These are phyloP conservation scores for Trichoplusia ni DNA, from an alignment of 1,140 invertebrate genomes.

Conservation along the genomic window DNA sequence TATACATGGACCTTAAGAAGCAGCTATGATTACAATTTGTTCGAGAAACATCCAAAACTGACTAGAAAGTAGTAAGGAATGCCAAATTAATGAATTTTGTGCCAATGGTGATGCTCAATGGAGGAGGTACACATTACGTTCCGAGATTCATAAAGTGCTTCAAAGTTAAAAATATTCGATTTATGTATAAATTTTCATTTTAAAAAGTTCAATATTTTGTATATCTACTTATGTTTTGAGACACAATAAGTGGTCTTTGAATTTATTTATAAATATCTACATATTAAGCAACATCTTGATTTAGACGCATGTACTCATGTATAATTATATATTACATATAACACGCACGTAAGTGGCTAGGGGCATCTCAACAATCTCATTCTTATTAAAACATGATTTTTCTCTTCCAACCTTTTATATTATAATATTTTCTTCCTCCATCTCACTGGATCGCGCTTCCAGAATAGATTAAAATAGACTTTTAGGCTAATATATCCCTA, in stretches of 20 bases:
- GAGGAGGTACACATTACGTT: neutral
- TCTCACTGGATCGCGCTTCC: too few relatives aligned
- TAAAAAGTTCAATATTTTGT: neutral
- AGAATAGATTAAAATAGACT: too few relatives aligned
- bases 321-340: conserved; percentile 2
- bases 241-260: neutral
- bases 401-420: too few relatives aligned
- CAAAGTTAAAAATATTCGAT: conserved; percentile 19
- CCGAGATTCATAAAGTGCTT: conserved; percentile 18
- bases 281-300: conserved; percentile 12
- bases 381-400: too few relatives aligned
- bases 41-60: conserved; percentile 7
- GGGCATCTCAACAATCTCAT: too few relatives aligned
- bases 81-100: conserved; percentile 9
- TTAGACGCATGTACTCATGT: conserved; percentile 14
- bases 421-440: too few relatives aligned
- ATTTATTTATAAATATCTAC: conserved; percentile 1
- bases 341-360: conserved; percentile 15
- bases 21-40: conserved; percentile 18
- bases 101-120: neutral
- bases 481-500: too few relatives aligned
- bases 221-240: neutral
- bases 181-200: conserved; percentile 5
- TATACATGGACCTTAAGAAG: conserved; percentile 11
- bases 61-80: conserved; percentile 16